Base-by-base conservation (phyloP, 2,888 invertebrate species). In the Limulus polyphemus region DNA sequence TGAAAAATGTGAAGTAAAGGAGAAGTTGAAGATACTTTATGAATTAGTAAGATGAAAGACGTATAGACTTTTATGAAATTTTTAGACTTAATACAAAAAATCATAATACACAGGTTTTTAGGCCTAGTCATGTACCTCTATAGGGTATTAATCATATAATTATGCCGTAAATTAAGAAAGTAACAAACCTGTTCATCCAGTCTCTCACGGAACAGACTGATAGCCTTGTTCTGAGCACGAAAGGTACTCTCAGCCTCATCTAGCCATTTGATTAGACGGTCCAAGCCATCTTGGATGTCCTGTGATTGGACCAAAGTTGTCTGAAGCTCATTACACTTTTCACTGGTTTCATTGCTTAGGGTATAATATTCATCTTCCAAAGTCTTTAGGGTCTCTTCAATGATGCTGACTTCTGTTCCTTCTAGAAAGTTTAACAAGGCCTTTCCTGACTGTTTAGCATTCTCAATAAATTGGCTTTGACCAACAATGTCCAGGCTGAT, bases 231-330 rank as follows among this genome's bases (percentile, higher is more conserved):
- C 72, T 88, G 83, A 61, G 81, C 80, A 73, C 83, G 83, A 75
- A 88, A 85, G 70, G 85, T 84, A 70, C 83, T 85, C 75, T 95
- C 93, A 0, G 90, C 86, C 70, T 86, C 86, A 68, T 86, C 86
- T 59, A 95, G 79, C 95, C 95, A 95, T 59, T 81, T 79, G 9
- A 89, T 85, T 57, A 95, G 83, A 47, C 89, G 84, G 73, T 94
- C 93, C 0, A 94, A 81, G 0, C 93, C 92, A 74, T 94, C 93
- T 75, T 93, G 91, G 2, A 95, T 85, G 1, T 92, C 94, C 78
- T 95, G 95, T 62, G 92, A 90, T 77, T 93, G 91, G 14, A 94
- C 85, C 57, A 95, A 78, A 0, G 93, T 92, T 0, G 88, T 87
- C 71, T 95, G 94, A 54, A 97, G 80, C 66, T 87, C 85, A 67